These are phyloP conservation scores for Orgyia antiqua DNA, from an alignment of 2,888 invertebrate species.

Conservation along the genomic window DNA sequence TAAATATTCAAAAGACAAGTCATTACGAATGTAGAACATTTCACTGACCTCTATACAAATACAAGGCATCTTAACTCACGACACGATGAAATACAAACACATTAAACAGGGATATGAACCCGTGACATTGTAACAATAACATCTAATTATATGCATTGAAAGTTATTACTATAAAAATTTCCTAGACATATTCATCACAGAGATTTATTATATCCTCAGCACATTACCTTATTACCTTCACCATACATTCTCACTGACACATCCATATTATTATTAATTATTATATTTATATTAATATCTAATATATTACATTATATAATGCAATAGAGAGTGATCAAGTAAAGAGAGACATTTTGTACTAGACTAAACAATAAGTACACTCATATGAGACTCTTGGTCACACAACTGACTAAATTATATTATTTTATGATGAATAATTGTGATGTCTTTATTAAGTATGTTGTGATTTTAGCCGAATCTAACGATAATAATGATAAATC, in stretches of 20 bases:
- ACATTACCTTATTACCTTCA: conserved; percentile 53
- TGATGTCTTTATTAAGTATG: conserved; percentile 63
- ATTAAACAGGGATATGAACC: not conserved
- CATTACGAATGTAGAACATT: too few relatives aligned
- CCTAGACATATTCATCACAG: conserved; percentile 72
- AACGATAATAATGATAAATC: conserved; percentile 19
- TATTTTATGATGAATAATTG: conserved; percentile 45
- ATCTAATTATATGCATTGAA: conserved; percentile 51
- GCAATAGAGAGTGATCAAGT: conserved; percentile 74
- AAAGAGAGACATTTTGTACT: conserved; percentile 77
- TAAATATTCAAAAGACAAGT: too few relatives aligned
- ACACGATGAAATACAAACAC: conserved; percentile 6
- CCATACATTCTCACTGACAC: conserved; percentile 58
- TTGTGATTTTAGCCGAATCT: conserved; percentile 47
- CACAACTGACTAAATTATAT: conserved; percentile 33
- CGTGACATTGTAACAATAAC: conserved; percentile 38
- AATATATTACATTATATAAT: conserved; percentile 50
- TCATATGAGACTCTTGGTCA: conserved; percentile 65
- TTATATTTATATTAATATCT: conserved; percentile 54
- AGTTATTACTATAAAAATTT: conserved; percentile 48
- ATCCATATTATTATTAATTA: conserved; percentile 41
- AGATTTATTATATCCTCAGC: conserved; percentile 61
- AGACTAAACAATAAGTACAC: conserved; percentile 71
- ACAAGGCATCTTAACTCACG: conserved; percentile 1
- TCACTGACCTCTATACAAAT: too few relatives aligned